Base-by-base conservation (phyloP, 2,888 invertebrate species). In the Carpatolechia fugitivella region DNA sequence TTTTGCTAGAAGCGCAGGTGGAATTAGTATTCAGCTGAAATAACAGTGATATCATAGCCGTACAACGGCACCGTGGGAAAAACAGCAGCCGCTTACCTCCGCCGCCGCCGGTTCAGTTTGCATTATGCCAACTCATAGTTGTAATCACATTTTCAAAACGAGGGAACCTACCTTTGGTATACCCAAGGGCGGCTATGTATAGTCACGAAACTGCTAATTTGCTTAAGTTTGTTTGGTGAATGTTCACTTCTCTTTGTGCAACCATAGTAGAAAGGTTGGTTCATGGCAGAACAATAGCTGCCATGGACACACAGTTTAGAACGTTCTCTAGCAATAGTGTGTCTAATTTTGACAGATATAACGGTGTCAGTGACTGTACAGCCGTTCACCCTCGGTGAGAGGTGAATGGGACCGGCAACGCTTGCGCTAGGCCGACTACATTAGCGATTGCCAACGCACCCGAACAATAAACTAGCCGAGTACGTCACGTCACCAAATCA, bases 371-470 rank as follows among this genome's bases (percentile, higher is more conserved):
- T 40, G 52, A 52, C 61, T 60, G 61, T 63, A 63, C 68, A 77
- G 78, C 81, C 81, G 82, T 83, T 85, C 81, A 80, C 80, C 84
- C 81, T 80, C 81, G 80, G 89, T 87, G 84, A 88, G 89, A 89
- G 89, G 89, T 88, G 87, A 89, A 86, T 84, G 87, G 87, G 85
- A 80, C 80, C 75, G 76, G 78, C 80, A 29, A 77, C 75, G 83
- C 83, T 82, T 20, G 56, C 56, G 87, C 85, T 85, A 85, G 84
- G 85, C 85, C 84, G 81, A 74, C 83, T 75, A 76, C 81, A 82
- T 85, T 82, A 80, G 78, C 77, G 79, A 81, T 82, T 82, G 85
- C 85, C 85, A 81, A 79, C 80, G 77, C 77, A 75, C 78, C 70
- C 80, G 87, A 88, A 88, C 89, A 89, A 89, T 88, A 83, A 89